Evolutionary conservation across 2,797 vertebrate species (phyloP).

Genomic region (Eurystomus glaucurus): DNA sequence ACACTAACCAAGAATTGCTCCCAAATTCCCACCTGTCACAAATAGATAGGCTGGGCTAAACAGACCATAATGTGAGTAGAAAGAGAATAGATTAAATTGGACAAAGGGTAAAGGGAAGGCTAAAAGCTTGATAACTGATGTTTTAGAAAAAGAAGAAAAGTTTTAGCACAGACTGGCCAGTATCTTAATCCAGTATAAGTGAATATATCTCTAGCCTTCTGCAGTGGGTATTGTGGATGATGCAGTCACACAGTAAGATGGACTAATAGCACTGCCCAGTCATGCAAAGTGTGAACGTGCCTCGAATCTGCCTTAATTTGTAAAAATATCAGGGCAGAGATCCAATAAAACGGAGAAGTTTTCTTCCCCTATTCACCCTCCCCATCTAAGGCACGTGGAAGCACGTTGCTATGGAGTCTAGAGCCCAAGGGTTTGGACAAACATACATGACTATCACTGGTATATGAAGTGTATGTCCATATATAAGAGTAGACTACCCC

Average conservation of each 20-base stretch:
- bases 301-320: background rate
- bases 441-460: accelerated
- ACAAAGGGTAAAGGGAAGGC: background rate
- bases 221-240: accelerated
- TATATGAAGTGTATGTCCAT: background rate
- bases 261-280: background rate
- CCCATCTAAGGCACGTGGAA: accelerated
- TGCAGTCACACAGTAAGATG: background rate
- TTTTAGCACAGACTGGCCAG: background rate
- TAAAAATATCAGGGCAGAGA: background rate
- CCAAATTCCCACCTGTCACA: background rate
- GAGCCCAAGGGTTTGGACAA: background rate
- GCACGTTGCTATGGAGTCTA: background rate
- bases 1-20: background rate
- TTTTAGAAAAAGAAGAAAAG: background rate
- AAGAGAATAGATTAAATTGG: background rate
- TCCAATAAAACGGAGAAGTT: background rate
- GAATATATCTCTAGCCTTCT: background rate
- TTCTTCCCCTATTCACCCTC: background rate
- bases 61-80: background rate
- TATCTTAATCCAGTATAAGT: background rate
- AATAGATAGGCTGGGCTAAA: background rate
- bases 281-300: background rate
- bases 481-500: background rate
- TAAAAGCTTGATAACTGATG: background rate